Conservation (phyloP, 2,797 vertebrate species). For the Gymnodraco acuticeps region DNA sequence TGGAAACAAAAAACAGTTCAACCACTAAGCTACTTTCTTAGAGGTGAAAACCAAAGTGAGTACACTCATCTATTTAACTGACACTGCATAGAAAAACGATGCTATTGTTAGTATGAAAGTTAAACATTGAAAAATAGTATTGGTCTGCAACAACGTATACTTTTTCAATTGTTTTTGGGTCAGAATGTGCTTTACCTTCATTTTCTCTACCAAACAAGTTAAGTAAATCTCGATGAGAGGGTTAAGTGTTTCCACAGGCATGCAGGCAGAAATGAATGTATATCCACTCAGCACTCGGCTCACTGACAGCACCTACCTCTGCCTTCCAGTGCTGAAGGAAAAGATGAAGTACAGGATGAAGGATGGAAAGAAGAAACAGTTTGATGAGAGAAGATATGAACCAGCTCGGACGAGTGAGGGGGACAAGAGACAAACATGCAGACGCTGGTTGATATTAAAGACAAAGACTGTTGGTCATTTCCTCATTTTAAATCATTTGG, state of each 20-base stretch:
- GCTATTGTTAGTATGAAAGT: background rate
- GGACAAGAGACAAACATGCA: slow-evolving; percentile 26
- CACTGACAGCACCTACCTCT: slow-evolving; percentile 84
- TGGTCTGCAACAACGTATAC: background rate
- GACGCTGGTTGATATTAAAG: slow-evolving; percentile 25
- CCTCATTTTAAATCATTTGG: background rate
- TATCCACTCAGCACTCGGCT: slow-evolving; percentile 66
- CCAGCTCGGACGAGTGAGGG: slow-evolving; percentile 32
- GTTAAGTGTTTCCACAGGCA: slow-evolving; percentile 47
- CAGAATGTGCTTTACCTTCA: background rate
- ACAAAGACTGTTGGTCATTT: slow-evolving; percentile 12
- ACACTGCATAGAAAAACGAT: background rate
- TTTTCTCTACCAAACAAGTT: background rate
- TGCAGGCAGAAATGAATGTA: slow-evolving; percentile 59
- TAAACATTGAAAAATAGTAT: background rate
- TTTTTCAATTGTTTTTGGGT: background rate
- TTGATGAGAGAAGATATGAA: slow-evolving; percentile 67
- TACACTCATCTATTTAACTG: background rate
- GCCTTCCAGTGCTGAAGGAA: slow-evolving; percentile 86
- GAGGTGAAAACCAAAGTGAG: background rate
- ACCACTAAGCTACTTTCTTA: background rate
- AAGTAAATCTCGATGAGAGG: background rate
- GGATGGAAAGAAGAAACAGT: slow-evolving; percentile 71
- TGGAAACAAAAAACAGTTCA: background rate
- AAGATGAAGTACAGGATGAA: slow-evolving; percentile 63